phyloP scores from a whole-genome alignment of 2,113 vertebrate genomes.

The Todiramphus saurophagus region DNA sequence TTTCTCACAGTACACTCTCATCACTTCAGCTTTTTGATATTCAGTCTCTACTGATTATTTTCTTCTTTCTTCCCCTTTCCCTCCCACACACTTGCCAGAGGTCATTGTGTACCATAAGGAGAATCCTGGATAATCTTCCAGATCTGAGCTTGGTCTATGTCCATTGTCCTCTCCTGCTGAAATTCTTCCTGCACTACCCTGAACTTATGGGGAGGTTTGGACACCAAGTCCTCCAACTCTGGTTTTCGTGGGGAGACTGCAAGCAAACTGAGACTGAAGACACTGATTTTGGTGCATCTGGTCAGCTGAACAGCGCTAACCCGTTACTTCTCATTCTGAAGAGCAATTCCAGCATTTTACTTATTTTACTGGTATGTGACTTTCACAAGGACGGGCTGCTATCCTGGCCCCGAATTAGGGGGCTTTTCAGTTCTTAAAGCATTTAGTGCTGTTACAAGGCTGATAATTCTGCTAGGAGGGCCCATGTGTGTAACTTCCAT shows the following conservation, averaged over 20 bases:
- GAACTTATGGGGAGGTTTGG: conserved; percentile 85
- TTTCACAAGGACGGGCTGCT: neutral
- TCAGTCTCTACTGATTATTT: neutral
- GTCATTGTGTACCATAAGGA: conserved; percentile 78
- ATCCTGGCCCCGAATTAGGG: neutral
- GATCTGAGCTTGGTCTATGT: conserved; percentile 80
- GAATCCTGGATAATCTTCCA: conserved; percentile 72
- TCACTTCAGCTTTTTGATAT: neutral
- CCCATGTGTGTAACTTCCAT: neutral
- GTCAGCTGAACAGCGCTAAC: conserved; percentile 21
- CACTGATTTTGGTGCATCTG: neutral
- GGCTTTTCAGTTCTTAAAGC: neutral
- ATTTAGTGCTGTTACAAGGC: neutral
- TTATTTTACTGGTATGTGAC: conserved; percentile 85
- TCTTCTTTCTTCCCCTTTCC: neutral
- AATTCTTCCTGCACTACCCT: conserved; percentile 83
- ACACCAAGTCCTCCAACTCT: conserved; percentile 78
- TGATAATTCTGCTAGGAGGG: neutral
- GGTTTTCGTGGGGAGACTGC: conserved; percentile 79
- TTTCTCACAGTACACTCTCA: neutral
- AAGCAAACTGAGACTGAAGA: conserved; percentile 18
- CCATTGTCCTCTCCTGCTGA: conserved; percentile 84
- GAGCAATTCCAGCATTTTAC: conserved; percentile 76
- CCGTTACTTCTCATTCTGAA: conserved; percentile 80
- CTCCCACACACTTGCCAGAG: conserved; percentile 61